Percentiles rank a stretch among this genome's conserved stretches.
phyloP scores from a whole-genome alignment of 2,797 vertebrate species.

The Danio choprae region DNA sequence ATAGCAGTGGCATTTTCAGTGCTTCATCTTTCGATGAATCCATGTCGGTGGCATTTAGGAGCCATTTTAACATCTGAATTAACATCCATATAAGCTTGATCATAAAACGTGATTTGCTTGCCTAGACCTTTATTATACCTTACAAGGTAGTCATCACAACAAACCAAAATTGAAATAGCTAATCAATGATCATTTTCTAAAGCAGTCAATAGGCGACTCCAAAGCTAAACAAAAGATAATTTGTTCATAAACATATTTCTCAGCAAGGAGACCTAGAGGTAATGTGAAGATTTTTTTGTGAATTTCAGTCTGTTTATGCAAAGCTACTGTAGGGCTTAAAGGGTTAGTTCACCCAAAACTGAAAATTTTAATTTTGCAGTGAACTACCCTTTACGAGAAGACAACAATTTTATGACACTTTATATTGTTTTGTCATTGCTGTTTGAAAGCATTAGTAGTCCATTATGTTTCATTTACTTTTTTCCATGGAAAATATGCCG shows the following conservation, averaged over 20 bases:
- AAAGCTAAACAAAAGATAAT: not conserved
- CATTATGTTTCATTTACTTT: not conserved
- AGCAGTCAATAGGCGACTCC: not conserved
- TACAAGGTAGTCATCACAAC: conserved; percentile 43
- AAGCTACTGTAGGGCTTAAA: not conserved
- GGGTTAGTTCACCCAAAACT: too few species aligned
- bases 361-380: too few species aligned
- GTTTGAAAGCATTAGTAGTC: not conserved
- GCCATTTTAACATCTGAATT: conserved; percentile 70
- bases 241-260: not conserved
- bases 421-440: not conserved
- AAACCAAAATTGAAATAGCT: not conserved
- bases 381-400: too few species aligned
- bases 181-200: not conserved
- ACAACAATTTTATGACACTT: not conserved
- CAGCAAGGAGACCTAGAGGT: not conserved
- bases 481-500: not conserved
- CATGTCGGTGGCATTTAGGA: conserved; percentile 79
- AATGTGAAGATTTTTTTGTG: not conserved
- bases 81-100: conserved; percentile 75
- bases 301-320: conserved; percentile 7
- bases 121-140: conserved; percentile 54
- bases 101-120: conserved; percentile 69
- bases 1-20: conserved; percentile 79
- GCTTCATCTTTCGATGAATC: conserved; percentile 74